A percentile compares a stretch with the other conserved stretches of the same genome.
phyloP scores from a whole-genome alignment of 1,140 invertebrate species.

The Aculops lycopersici region DNA sequence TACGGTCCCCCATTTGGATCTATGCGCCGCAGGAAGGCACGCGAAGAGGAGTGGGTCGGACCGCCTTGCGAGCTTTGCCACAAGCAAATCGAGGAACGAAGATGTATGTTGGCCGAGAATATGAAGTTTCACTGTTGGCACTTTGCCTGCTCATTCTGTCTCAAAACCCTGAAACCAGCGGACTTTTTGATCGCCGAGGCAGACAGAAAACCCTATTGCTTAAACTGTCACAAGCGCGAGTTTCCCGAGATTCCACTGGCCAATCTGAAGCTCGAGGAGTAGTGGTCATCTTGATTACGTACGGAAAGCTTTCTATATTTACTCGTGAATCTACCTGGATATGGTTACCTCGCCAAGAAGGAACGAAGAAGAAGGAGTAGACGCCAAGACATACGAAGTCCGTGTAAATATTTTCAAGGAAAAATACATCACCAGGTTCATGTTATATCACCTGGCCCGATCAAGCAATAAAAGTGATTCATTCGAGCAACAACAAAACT shows the following conservation, averaged over 20 bases:
- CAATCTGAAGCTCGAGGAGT: neutral
- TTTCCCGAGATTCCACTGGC: conserved; percentile 1
- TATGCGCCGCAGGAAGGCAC: neutral
- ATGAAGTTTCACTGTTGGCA: conserved; percentile 5
- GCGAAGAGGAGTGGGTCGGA: neutral
- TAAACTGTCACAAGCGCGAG: conserved; percentile 2
- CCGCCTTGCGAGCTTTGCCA: conserved; percentile 5
- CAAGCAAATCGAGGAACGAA: conserved; percentile 4
- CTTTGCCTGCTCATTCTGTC: conserved; percentile 4
- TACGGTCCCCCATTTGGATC: neutral
- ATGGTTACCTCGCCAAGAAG: no score
- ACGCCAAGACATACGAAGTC: no score
- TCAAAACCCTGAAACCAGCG: conserved; percentile 2
- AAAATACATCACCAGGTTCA: no score
- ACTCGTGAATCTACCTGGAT: no score
- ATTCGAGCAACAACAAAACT: no score
- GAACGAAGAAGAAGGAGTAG: no score
- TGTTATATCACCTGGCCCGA: no score
- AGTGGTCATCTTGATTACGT: no score
- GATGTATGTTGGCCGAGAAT: conserved; percentile 3
- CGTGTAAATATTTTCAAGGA: no score
- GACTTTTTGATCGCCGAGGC: conserved; percentile 3
- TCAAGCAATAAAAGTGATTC: no score
- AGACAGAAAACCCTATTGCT: conserved; percentile 5
- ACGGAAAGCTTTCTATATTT: no score